Evolutionary conservation across 2,113 vertebrate genomes (phyloP), one percentile per base, ranked within the genome.

Genomic region (Varanus komodoensis): DNA sequence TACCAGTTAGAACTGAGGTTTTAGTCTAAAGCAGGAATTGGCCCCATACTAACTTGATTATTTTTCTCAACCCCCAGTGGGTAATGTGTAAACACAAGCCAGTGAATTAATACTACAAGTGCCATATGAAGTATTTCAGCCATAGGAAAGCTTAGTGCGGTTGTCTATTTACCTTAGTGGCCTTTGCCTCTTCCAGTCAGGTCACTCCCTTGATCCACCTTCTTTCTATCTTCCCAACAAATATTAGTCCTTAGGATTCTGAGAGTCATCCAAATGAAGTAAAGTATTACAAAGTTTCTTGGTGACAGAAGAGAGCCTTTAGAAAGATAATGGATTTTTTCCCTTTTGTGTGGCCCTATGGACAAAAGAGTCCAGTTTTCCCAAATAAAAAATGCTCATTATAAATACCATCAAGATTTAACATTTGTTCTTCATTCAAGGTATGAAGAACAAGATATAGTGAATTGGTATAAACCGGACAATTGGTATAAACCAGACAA

Each of bases 381-480:
- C 32, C 79, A 11, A 87, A 73, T 21, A 92, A 48, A 91, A 88
- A 82, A 84, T 90, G 90, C 11, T 83, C 82, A 91, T 88, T 94
- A 92, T 93, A 94, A 93, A 95, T 94, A 75, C 50, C 89, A 92
- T 90, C 79, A 90, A 89, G 84, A 91, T 94, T 94, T 94, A 94
- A 95, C 94, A 94, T 93, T 89, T 93, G 61, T 73, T 89, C 94
- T 95, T 94, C 82, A 87, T 90, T 92, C 73, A 87, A 52, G 89
- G 48, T 50, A 89, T 85, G 94, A 93, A 95, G 89, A 87, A 80
- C 92, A 94, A 95, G 38, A 44, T 44, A 44, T 44, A 44, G 38
- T 44, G 38, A 44, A 44, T 44, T 44, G 38, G 38, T 44, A 44
- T 44, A n/a, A n/a, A n/a, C n/a, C n/a, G n/a, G n/a, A n/a, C n/a